Conservation (phyloP, 64 coral and sea anemone species). For the Catalaphyllia jardinei region DNA sequence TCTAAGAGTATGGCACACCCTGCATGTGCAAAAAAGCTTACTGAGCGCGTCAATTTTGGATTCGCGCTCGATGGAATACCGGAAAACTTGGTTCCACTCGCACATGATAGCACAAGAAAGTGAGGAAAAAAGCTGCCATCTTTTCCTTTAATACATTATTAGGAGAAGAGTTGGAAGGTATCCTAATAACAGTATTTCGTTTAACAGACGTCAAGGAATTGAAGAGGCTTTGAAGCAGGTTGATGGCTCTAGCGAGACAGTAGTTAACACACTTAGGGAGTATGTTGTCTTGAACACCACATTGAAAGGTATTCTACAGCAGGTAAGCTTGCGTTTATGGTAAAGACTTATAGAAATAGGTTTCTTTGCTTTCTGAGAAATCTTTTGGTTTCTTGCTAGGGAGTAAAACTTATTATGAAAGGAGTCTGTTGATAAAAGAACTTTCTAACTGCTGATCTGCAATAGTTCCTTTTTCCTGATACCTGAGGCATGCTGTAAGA, state of each 20-base stretch:
- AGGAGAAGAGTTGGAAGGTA: neutral
- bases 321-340: constrained; percentile 17
- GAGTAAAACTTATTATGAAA: no score
- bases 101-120: constrained; percentile 90
- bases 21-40: constrained; percentile 63
- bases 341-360: no score
- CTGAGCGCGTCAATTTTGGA: constrained; percentile 92
- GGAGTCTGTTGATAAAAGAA: no score
- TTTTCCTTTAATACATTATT: neutral
- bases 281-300: constrained; percentile 64
- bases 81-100: constrained; percentile 17
- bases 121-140: constrained; percentile 7
- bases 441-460: no score
- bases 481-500: no score
- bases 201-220: constrained; percentile 74
- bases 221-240: constrained; percentile 72
- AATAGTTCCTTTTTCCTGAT: no score
- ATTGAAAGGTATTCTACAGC: constrained; percentile 57
- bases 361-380: no score
- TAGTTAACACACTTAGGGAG: constrained; percentile 66
- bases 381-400: no score
- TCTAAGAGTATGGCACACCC: constrained; percentile 81
- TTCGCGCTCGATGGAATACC: constrained; percentile 89
- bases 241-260: constrained; percentile 73
- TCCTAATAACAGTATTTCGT: neutral